Conservation (phyloP, 2,797 vertebrate genomes). For the Lepilemur septentrionalis region DNA sequence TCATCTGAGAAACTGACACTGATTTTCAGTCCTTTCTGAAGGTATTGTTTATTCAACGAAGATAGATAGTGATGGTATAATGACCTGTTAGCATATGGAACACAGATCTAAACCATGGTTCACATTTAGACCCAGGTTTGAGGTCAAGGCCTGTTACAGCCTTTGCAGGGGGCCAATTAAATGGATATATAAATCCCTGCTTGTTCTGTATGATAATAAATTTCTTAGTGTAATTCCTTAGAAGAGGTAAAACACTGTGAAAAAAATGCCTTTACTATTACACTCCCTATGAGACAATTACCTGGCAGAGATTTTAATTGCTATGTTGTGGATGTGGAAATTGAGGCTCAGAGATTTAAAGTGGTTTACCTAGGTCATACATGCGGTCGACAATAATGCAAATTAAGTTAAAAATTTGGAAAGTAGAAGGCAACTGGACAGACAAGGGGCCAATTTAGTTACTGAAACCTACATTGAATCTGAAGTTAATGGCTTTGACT, state of each 20-base stretch:
- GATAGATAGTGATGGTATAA: neutral
- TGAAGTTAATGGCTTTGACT: neutral
- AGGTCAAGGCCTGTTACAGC: neutral
- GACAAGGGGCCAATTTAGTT: neutral
- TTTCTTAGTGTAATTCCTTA: constrained; percentile 40
- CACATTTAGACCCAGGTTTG: neutral
- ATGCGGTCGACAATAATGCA: neutral
- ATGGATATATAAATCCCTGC: constrained; percentile 35
- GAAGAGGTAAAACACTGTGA: constrained; percentile 61
- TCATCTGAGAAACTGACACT: neutral
- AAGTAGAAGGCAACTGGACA: neutral
- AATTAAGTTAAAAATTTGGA: neutral
- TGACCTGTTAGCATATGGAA: neutral
- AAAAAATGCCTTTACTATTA: constrained; percentile 69
- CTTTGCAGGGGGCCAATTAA: constrained; percentile 39
- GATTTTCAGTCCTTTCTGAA: neutral
- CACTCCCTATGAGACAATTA: constrained; percentile 55
- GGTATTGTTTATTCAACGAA: neutral
- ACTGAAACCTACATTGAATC: neutral
- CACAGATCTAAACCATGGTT: neutral
- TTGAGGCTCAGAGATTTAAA: constrained; percentile 25
- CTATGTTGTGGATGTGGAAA: constrained; percentile 53
- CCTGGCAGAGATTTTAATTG: constrained; percentile 64
- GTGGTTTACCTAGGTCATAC: constrained; percentile 26
- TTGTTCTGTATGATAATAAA: constrained; percentile 60